Percentiles rank a stretch among this genome's conserved stretches.
Evolutionary conservation across 2,797 vertebrate species (phyloP).

Genomic region (Oophaga sylvatica): DNA sequence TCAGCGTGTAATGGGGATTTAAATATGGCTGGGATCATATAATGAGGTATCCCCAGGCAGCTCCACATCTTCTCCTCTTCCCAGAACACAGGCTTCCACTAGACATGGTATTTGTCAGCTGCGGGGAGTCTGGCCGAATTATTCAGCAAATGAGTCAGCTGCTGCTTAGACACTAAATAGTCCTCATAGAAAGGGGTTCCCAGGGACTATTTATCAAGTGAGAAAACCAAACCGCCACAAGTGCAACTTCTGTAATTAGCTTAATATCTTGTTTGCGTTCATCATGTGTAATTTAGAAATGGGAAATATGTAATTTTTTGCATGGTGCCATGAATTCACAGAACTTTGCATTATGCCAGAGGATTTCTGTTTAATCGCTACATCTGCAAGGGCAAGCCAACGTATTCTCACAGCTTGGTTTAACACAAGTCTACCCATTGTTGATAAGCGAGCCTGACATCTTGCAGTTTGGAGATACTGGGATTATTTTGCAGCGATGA

Average conservation of each 20-base stretch:
- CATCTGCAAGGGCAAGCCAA: conserved; percentile 34
- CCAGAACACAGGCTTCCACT: conserved; percentile 48
- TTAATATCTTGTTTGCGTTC: conserved; percentile 48
- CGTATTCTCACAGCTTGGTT: conserved; percentile 2
- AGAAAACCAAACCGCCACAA: conserved; percentile 15
- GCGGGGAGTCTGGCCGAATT: conserved; percentile 49
- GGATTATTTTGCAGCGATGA: not conserved
- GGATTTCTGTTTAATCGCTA: conserved; percentile 30
- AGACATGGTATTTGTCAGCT: conserved; percentile 59
- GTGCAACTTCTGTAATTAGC: conserved; percentile 43
- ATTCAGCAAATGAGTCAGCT: conserved; percentile 11
- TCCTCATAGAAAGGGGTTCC: conserved; percentile 1
- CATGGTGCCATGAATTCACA: conserved; percentile 23
- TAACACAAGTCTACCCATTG: not conserved
- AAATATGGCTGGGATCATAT: conserved; percentile 72
- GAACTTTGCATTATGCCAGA: conserved; percentile 17
- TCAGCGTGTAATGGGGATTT: conserved; percentile 69
- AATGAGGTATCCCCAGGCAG: conserved; percentile 63
- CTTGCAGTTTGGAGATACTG: not conserved
- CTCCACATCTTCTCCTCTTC: conserved; percentile 47
- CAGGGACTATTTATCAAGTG: conserved; percentile 50
- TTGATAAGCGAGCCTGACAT: not conserved
- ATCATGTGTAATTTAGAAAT: conserved; percentile 41
- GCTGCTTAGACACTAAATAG: conserved; percentile 35
- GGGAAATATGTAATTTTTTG: conserved; percentile 27